Evolutionary conservation across 2,888 invertebrate species (phyloP).

Genomic region (Drosophila basisetae): DNA sequence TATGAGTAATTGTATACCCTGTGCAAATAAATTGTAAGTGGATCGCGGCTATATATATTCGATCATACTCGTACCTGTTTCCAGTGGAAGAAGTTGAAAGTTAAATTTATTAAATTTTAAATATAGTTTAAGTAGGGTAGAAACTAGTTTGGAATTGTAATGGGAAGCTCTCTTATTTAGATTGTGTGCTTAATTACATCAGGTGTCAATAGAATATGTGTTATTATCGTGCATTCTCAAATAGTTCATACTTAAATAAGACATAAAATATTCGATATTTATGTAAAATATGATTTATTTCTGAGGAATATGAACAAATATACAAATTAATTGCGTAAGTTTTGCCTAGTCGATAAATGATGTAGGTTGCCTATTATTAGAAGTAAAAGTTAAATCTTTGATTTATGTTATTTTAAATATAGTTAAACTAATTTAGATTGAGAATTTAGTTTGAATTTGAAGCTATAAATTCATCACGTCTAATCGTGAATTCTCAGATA

Average conservation of each 20-base stretch:
- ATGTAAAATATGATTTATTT: not conserved
- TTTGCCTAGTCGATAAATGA: not conserved
- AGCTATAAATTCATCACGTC: not conserved
- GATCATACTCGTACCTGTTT: not conserved
- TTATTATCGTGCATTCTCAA: not conserved
- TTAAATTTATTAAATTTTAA: not conserved
- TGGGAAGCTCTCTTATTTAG: not conserved
- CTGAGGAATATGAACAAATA: not conserved
- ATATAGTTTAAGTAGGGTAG: not conserved
- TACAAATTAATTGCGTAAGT: not conserved
- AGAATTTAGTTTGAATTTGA: not conserved
- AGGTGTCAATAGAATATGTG: not conserved
- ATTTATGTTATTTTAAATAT: not conserved
- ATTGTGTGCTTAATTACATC: not conserved
- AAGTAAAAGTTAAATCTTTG: not conserved
- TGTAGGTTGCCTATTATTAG: not conserved
- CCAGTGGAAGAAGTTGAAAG: not conserved
- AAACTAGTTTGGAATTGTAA: not conserved
- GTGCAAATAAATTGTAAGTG: not conserved
- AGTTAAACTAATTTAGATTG: not conserved
- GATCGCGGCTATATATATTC: not conserved
- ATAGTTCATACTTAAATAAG: not conserved
- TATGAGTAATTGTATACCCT: constrained; percentile 1
- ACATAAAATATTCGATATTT: not conserved
- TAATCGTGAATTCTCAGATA: no score